Evolutionary conservation across 2,888 invertebrate species (phyloP), one percentile per base, ranked within the genome.

Genomic region (Chrysopilus asiliformis): DNA sequence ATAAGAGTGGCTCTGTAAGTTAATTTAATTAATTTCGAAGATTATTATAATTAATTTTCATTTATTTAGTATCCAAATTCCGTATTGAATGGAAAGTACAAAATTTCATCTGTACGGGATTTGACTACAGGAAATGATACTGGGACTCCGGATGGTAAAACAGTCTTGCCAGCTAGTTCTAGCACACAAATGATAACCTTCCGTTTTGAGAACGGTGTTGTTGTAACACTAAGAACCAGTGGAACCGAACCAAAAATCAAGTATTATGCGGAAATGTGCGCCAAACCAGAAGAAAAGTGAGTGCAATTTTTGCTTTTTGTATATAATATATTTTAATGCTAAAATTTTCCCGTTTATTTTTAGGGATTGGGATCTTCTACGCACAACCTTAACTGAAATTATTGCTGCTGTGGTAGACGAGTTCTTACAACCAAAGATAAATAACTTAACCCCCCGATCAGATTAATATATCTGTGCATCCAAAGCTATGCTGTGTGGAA

Each of bases 221-320:
- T 81, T 7, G 74, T 85, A 2, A 95, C 93, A 0, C 65, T 99
- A 20, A 72, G 98, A 45, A 93, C 95, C 2, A 94, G 94, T 59
- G 98, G 98, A 30, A 99, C 98, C 0, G 98, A 99, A 60, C 98
- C 98, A 27, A 99, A 99, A 64, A 76, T 99, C 51, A 99, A 99
- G 67, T 99, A 94, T 65, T 99, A 99, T 65, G 83, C 89, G 1
- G 98, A 95, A 61, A 68, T 90, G 38, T 79, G 84, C 46, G 79
- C 80, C 40, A 57, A 69, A 29, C 77, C 79, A 10, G 67, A 67
- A 13, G 68, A 75, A 49, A 68, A 65, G 74, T 77, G 64, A 66
- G 68, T 65, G 12, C 8, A 4, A 8, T 14, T 10, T 22, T 22
- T 22, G 7, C 10, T 22, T 22, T 22, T 22, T 22, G 7, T 22